phyloP scores from a whole-genome alignment of 2,113 vertebrate genomes.

The Osmerus mordax region DNA sequence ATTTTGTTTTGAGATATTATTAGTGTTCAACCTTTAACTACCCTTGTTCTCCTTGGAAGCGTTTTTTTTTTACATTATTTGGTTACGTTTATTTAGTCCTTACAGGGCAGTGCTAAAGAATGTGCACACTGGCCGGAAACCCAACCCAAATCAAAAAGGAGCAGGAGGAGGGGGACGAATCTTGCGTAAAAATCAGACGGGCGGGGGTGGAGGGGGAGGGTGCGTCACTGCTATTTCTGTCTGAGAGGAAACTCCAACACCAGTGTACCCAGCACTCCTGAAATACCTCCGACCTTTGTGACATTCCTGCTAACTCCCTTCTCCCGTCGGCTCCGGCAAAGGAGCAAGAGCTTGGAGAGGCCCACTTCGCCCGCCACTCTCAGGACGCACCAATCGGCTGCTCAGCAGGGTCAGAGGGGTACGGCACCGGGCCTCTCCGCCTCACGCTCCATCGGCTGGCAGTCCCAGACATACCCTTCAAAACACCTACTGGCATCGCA shows the following conservation, averaged over 20 bases:
- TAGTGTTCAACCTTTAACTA: constrained; percentile 2
- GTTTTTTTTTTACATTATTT: constrained; percentile 16
- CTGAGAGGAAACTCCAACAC: constrained; percentile 51
- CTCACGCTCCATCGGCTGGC: constrained; percentile 20
- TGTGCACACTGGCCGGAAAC: constrained; percentile 36
- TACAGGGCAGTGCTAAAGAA: constrained; percentile 50
- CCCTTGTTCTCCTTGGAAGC: neutral
- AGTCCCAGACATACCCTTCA: constrained; percentile 12
- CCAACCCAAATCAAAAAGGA: constrained; percentile 44
- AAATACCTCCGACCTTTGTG: constrained; percentile 50
- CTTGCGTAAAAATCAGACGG: constrained; percentile 52
- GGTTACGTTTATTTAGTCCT: constrained; percentile 32
- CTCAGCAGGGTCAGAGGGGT: neutral
- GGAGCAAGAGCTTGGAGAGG: constrained; percentile 2
- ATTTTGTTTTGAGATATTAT: no score
- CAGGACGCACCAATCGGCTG: constrained; percentile 20
- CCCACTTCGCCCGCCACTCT: constrained; percentile 2
- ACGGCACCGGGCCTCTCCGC: constrained; percentile 11
- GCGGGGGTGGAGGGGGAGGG: neutral
- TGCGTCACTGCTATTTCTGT: constrained; percentile 42
- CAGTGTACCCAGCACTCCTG: constrained; percentile 35
- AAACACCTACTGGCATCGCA: constrained; percentile 21
- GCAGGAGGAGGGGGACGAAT: constrained; percentile 29
- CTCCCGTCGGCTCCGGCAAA: constrained; percentile 11
- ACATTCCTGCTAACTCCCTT: constrained; percentile 28